Conservation (phyloP, 2,113 vertebrate species). For the Protobothrops mucrosquamatus region DNA sequence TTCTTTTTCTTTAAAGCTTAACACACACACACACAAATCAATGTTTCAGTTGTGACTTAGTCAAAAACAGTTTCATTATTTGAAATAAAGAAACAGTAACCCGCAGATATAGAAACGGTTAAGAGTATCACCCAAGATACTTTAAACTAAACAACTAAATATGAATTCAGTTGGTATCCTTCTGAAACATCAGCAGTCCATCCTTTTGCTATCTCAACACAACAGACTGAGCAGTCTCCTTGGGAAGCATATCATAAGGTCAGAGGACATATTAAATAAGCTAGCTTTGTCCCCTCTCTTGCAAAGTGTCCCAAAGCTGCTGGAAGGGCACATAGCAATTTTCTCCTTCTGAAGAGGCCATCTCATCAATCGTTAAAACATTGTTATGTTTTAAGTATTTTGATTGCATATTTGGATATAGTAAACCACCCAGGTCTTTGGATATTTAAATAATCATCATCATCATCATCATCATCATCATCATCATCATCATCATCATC, state of each 20-base stretch:
- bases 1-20: neutral
- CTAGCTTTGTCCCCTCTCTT: neutral
- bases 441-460: neutral
- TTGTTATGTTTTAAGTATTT: neutral
- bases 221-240: neutral
- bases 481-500: neutral
- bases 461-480: no score
- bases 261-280: neutral
- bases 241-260: neutral
- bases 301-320: neutral
- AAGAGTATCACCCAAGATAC: neutral
- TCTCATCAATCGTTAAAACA: neutral
- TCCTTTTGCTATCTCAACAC: neutral
- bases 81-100: neutral
- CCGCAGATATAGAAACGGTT: neutral
- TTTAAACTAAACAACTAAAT: neutral
- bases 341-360: neutral
- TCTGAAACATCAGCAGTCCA: neutral
- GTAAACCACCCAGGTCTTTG: neutral
- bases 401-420: neutral
- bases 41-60: neutral
- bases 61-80: neutral
- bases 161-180: neutral
- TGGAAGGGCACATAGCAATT: neutral
- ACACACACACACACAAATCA: neutral